Evolutionary conservation across 2,113 vertebrate species (phyloP).

Genomic region (Oreotrochilus melanogaster): DNA sequence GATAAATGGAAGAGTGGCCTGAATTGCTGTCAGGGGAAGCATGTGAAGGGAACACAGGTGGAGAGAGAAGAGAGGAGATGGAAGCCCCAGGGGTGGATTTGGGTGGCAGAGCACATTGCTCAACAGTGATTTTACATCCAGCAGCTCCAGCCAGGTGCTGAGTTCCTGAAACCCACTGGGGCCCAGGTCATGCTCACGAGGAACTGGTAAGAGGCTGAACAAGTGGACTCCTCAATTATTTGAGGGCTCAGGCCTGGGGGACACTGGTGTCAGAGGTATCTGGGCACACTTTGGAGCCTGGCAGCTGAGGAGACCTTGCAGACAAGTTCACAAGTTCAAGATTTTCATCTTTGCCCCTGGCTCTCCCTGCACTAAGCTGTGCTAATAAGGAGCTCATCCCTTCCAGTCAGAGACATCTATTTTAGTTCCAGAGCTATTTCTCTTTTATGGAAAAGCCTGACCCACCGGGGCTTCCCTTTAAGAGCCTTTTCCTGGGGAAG

Average conservation of each 20-base stretch:
- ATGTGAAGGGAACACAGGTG: neutral
- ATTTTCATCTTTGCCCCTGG: neutral
- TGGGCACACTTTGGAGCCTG: neutral
- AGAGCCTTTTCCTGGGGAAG: neutral
- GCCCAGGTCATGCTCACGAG: neutral
- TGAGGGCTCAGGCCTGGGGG: neutral
- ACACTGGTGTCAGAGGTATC: no score
- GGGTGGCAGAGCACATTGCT: neutral
- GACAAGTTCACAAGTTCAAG: neutral
- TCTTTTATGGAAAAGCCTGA: neutral
- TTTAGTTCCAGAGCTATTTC: neutral
- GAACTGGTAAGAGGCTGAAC: neutral
- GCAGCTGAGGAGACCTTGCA: neutral
- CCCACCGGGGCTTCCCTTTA: neutral
- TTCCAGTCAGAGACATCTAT: neutral
- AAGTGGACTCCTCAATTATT: neutral
- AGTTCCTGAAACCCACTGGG: neutral
- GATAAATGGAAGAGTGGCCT: neutral
- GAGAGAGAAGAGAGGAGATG: neutral
- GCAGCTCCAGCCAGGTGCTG: fast-evolving
- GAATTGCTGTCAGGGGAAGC: neutral
- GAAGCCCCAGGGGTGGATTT: neutral
- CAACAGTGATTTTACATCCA: neutral
- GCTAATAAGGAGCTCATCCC: neutral
- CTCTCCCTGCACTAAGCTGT: neutral